These are phyloP conservation scores for Patella ulyssiponensis DNA, from an alignment of 2,888 invertebrate species.

Conservation along the genomic window DNA sequence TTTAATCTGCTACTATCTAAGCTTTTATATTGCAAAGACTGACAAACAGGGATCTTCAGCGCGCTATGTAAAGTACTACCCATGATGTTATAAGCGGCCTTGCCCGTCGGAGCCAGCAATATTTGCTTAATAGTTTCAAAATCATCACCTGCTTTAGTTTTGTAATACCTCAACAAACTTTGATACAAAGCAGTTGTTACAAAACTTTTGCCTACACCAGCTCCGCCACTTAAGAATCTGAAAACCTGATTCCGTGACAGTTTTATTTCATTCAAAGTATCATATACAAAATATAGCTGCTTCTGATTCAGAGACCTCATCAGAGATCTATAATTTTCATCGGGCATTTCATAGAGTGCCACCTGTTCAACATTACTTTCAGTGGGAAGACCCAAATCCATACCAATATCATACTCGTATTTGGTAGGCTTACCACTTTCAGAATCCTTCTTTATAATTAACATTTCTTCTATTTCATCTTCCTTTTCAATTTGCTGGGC, in stretches of 20 bases:
- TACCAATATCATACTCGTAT: slow-evolving; percentile 38
- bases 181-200: slow-evolving; percentile 42
- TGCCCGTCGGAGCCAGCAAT: slow-evolving; percentile 43
- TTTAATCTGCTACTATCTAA: slow-evolving; percentile 17
- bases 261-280: slow-evolving; percentile 37
- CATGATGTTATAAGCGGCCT: slow-evolving; percentile 37
- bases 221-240: slow-evolving; percentile 41
- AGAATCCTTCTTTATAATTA: neutral
- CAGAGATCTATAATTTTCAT: slow-evolving; percentile 35
- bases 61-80: slow-evolving; percentile 32
- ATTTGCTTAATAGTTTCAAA: slow-evolving; percentile 24
- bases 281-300: slow-evolving; percentile 40
- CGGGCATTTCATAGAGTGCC: slow-evolving; percentile 30
- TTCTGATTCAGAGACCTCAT: slow-evolving; percentile 36
- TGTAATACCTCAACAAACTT: slow-evolving; percentile 34
- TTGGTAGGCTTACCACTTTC: slow-evolving; percentile 24
- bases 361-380: slow-evolving; percentile 20
- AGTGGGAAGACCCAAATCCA: slow-evolving; percentile 34
- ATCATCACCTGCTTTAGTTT: slow-evolving; percentile 34
- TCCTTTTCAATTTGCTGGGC: neutral
- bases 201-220: slow-evolving; percentile 45
- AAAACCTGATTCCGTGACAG: slow-evolving; percentile 33
- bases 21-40: slow-evolving; percentile 24
- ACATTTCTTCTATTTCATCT: neutral
- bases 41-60: slow-evolving; percentile 27